phyloP scores from a whole-genome alignment of 2,113 vertebrate genomes.

The Saimiri boliviensis region DNA sequence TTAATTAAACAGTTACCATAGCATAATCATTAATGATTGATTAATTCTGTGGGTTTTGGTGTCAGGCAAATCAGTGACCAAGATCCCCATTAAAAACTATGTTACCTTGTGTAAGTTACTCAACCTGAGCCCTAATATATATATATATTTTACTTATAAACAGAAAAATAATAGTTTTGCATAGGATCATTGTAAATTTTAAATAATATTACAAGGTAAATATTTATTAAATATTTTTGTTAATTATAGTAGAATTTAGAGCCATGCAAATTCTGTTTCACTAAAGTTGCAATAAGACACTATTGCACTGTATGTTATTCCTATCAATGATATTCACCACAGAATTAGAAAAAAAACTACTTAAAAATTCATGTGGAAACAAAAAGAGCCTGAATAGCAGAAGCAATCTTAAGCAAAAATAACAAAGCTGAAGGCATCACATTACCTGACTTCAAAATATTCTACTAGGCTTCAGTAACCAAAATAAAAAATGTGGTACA shows the following conservation, averaged over 20 bases:
- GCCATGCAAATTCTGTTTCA: neutral
- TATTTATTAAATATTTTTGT: neutral
- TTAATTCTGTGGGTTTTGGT: conserved; percentile 37
- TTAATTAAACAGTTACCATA: conserved; percentile 37
- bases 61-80: neutral
- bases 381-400: no score
- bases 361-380: no score
- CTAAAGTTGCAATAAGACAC: neutral
- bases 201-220: neutral
- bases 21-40: conserved; percentile 33
- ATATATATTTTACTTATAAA: neutral
- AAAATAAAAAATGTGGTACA: no score
- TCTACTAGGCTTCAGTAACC: no score
- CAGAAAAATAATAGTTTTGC: neutral
- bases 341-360: no score
- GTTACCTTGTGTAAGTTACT: neutral
- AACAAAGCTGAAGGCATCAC: no score
- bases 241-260: neutral
- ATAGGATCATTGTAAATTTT: neutral
- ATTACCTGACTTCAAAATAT: no score
- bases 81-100: neutral
- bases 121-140: neutral
- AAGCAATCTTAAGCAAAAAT: no score
- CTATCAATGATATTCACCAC: no score
- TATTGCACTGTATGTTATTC: neutral